phyloP scores from a whole-genome alignment of 2,113 vertebrate genomes.

The Pollimyrus isidori region DNA sequence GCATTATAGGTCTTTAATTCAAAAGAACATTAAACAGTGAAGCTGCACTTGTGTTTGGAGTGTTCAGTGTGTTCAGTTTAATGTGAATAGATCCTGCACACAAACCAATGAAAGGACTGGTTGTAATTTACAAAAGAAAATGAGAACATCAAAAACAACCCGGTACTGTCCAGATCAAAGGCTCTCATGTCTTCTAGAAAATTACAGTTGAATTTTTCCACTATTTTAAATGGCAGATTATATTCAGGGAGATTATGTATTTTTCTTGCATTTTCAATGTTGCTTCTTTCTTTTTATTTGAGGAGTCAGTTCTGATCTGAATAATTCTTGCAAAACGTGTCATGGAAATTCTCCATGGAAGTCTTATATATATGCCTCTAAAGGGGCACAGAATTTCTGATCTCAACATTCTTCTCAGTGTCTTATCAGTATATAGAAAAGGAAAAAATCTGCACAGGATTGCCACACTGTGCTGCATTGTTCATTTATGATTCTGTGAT shows the following conservation, averaged over 20 bases:
- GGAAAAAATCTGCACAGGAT: neutral
- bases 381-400: neutral
- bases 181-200: neutral
- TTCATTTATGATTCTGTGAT: neutral
- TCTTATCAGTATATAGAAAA: neutral
- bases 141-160: neutral
- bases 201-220: neutral
- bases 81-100: neutral
- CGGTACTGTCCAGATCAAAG: neutral
- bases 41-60: neutral
- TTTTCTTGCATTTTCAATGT: neutral
- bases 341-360: neutral
- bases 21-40: neutral
- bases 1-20: neutral
- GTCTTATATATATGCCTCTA: neutral
- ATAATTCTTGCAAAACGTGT: neutral
- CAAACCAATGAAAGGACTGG: neutral
- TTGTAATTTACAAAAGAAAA: neutral
- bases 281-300: neutral
- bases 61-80: neutral
- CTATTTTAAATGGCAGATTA: neutral
- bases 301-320: neutral
- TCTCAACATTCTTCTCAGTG: neutral
- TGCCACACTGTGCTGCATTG: neutral
- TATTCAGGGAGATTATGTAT: neutral